These are phyloP conservation scores for Danaus melanippus DNA, from an alignment of 1,140 invertebrate species.

Conservation along the genomic window DNA sequence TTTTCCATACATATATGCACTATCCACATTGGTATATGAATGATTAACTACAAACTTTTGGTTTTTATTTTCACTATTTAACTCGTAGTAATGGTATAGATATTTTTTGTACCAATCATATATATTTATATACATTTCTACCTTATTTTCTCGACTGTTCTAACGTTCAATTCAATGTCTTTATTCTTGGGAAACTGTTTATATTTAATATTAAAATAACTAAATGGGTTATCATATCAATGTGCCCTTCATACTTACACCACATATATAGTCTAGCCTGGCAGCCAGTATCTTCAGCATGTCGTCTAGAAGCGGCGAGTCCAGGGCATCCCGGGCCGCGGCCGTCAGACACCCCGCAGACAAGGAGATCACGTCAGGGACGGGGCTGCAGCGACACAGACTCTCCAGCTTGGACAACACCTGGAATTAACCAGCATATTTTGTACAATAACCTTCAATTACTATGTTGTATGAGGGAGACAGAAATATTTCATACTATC, in stretches of 20 bases:
- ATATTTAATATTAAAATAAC: neutral
- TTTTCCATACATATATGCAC: too few relatives aligned
- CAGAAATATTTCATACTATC: constrained; percentile 1
- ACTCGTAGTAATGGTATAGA: too few relatives aligned
- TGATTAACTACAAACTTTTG: too few relatives aligned
- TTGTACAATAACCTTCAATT: constrained; percentile 1
- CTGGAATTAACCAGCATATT: constrained; percentile 19
- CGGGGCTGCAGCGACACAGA: constrained; percentile 33
- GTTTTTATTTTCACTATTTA: too few relatives aligned
- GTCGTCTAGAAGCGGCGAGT: constrained; percentile 34
- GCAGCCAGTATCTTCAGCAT: constrained; percentile 34
- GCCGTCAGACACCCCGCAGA: constrained; percentile 34
- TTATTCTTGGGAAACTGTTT: constrained; percentile 21
- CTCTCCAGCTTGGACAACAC: constrained; percentile 41
- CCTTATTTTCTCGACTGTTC: constrained; percentile 17
- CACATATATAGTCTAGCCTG: constrained; percentile 33
- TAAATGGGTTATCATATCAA: too few relatives aligned
- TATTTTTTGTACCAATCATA: too few relatives aligned
- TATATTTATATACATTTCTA: too few relatives aligned
- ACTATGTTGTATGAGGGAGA: constrained; percentile 4
- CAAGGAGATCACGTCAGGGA: constrained; percentile 27
- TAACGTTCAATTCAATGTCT: constrained; percentile 29
- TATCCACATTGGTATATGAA: too few relatives aligned
- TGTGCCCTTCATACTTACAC: constrained; percentile 29
- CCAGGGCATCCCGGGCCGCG: constrained; percentile 28